Percentiles rank a stretch among this genome's conserved stretches.
These are phyloP conservation scores for Paradoxurus hermaphroditus DNA, from an alignment of 2,113 vertebrate species.

Conservation along the genomic window DNA sequence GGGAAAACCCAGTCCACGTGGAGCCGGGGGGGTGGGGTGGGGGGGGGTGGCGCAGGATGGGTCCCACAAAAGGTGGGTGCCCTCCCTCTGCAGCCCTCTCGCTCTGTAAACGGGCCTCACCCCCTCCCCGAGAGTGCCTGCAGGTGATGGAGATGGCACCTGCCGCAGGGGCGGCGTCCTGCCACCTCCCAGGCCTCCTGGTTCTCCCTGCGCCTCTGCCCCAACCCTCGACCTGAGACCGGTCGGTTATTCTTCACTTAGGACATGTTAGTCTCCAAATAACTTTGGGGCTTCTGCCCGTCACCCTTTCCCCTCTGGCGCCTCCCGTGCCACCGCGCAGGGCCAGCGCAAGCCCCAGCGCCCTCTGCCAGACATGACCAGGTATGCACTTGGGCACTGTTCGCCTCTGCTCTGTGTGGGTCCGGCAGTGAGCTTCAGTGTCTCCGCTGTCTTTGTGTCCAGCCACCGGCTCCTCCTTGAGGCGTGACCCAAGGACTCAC, in stretches of 20 bases:
- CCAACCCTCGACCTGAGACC: neutral
- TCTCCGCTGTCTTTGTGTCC: neutral
- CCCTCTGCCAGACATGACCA: fast-evolving
- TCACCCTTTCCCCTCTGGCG: neutral
- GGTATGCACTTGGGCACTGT: neutral
- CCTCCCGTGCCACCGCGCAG: too few relatives aligned
- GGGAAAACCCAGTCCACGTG: too few relatives aligned
- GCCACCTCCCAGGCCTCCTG: neutral
- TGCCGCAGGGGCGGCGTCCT: neutral
- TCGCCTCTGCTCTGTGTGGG: too few relatives aligned
- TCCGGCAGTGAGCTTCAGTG: fast-evolving
- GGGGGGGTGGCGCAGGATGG: fast-evolving
- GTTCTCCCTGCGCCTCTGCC: neutral
- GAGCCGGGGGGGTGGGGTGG: fast-evolving
- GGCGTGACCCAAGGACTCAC: neutral
- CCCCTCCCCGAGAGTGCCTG: neutral
- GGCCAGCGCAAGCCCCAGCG: neutral
- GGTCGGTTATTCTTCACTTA: neutral
- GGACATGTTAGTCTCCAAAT: neutral
- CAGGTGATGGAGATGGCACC: too few relatives aligned
- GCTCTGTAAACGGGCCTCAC: too few relatives aligned
- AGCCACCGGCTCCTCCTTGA: neutral
- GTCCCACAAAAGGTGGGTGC: neutral
- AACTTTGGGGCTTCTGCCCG: neutral
- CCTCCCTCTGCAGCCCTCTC: too few relatives aligned